Evolutionary conservation across 2,797 vertebrate genomes (phyloP).

Genomic region (Argyrosomus regius): DNA sequence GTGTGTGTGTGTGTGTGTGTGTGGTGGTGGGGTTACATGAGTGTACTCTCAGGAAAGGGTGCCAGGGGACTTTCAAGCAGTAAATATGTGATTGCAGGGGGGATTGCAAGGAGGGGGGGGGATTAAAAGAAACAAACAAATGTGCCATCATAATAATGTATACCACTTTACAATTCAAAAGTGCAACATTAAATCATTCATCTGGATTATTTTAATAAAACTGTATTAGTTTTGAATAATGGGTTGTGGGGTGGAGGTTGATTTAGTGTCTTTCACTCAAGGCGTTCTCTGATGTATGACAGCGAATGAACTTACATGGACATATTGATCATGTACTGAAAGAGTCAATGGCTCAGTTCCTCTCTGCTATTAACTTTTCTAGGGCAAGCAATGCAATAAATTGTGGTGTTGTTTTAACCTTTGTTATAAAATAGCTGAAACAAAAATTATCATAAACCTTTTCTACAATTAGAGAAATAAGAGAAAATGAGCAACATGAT

Average conservation of each 20-base stretch:
- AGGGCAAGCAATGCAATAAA: neutral
- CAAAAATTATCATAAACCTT: neutral
- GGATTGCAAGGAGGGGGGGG: neutral
- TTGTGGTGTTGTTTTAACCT: neutral
- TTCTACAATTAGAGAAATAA: neutral
- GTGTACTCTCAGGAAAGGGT: conserved; percentile 66
- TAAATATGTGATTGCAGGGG: conserved; percentile 63
- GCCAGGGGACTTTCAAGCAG: conserved; percentile 65
- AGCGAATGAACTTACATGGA: conserved; percentile 5
- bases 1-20: too few species aligned
- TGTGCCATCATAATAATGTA: conserved; percentile 71
- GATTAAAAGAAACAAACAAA: conserved; percentile 77
- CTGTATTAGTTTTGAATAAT: conserved; percentile 69
- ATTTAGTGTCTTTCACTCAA: conserved; percentile 41
- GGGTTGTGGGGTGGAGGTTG: conserved; percentile 12
- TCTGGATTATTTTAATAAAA: conserved; percentile 70
- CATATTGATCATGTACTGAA: conserved; percentile 25
- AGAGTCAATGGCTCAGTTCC: neutral
- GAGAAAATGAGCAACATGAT: neutral
- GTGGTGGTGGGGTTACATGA: conserved; percentile 41
- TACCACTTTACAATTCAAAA: conserved; percentile 74
- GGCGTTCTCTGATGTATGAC: conserved; percentile 11
- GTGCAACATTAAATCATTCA: conserved; percentile 70
- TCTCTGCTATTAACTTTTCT: neutral
- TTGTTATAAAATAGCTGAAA: neutral